Evolutionary conservation across 2,888 invertebrate species (phyloP).

Genomic region (Choristoneura rosaceana): DNA sequence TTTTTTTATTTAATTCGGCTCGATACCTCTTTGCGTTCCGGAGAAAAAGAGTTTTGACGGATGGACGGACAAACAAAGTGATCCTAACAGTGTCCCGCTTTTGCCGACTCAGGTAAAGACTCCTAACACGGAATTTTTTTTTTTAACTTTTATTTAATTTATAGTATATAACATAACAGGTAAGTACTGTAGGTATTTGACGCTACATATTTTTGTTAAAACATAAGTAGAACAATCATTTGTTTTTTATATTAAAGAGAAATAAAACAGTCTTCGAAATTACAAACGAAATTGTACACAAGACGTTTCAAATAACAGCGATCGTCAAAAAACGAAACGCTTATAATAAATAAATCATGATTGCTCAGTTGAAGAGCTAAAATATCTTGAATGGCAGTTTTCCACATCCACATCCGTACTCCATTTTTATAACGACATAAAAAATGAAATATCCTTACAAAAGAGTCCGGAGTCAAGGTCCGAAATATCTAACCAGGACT

Average conservation of each 20-base stretch:
- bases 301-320: constrained; percentile 3
- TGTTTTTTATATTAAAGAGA: background rate
- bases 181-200: too few relatives aligned
- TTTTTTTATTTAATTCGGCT: too few relatives aligned
- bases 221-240: background rate
- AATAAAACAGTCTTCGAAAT: background rate
- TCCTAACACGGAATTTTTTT: too few relatives aligned
- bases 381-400: constrained; percentile 13
- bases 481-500: constrained; percentile 14
- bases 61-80: too few relatives aligned
- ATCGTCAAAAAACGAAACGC: constrained; percentile 18
- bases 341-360: constrained; percentile 24
- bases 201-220: too few relatives aligned
- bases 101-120: too few relatives aligned
- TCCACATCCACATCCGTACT: constrained; percentile 1
- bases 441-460: constrained; percentile 13
- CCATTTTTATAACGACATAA: constrained; percentile 18
- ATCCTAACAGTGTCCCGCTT: too few relatives aligned
- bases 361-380: constrained; percentile 17
- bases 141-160: too few relatives aligned
- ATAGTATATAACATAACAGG: too few relatives aligned
- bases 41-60: too few relatives aligned
- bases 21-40: too few relatives aligned
- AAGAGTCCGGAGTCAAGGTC: constrained; percentile 7
- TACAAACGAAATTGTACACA: background rate